Base-by-base conservation (phyloP, 30 jellyfish, hydroid and myxozoan species). In the Sanderia malayensis region DNA sequence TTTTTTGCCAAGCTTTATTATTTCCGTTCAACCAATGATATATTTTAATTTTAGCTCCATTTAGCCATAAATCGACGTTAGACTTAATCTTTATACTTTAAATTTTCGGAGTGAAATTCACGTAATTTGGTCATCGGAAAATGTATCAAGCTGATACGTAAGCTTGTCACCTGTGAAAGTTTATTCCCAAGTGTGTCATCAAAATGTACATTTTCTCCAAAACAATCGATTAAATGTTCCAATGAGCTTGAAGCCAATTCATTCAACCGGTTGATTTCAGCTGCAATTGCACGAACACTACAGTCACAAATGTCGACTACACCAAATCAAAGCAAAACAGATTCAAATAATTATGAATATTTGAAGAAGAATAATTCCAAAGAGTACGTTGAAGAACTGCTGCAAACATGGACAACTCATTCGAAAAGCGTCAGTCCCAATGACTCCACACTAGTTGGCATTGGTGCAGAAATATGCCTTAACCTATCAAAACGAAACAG, bases 401-500 rank as follows among this genome's bases (percentile, higher is more conserved):
- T 76, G 66, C 88, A 76, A 20, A 76, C 88, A 31, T 76, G 88
- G 88, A 61, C 88, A 24, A 62, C 73, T 1, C 68, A 60, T 44
- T 76, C 88, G 29, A 15, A 67, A 4, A 68, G 75, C 37, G 62
- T 67, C 23, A 65, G 76, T 1, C 17, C 60, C 24, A 57, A 41
- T 65, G 91, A 79, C 30, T 55, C 4, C 30, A 57, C 91, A 2
- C 44, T 66, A 79, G 49, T 79, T 23, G 83, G 76, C 0, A 76
- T 85, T 25, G 95, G 91, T 19, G 71, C 73, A 0, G 95, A 85
- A 34, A 67, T 85, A 4, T 85, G 95, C 81, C 25, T 33, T 20
- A 63, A 57, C 22, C 47, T 85, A 46, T 29, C 82, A 13, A 75
- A 65, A 29, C 45, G 86, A 27, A 67, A 69, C 68, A 85, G 91